Percentiles rank a stretch among this genome's conserved stretches.
Evolutionary conservation across 2,888 invertebrate genomes (phyloP).

Genomic region (Sympetrum striolatum): DNA sequence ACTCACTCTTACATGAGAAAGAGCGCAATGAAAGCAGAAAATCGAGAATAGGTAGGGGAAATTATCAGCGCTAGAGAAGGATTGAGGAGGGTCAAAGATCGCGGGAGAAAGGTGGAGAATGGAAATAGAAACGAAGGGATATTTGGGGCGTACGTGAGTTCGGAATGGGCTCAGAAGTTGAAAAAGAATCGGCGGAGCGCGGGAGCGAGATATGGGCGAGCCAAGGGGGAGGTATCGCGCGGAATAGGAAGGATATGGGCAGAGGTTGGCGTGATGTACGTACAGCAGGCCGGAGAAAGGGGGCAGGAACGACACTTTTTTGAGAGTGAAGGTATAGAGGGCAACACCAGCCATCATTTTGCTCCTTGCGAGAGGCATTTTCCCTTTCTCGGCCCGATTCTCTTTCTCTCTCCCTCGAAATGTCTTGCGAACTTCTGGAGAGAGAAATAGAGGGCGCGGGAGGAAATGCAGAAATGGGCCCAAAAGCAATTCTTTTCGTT

Average conservation of each 20-base stretch:
- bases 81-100: not conserved
- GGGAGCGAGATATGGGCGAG: not conserved
- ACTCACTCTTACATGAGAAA: too few relatives aligned
- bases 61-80: not conserved
- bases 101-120: not conserved
- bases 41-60: too few relatives aligned
- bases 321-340: not conserved
- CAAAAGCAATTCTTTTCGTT: not conserved
- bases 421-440: not conserved
- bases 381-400: not conserved
- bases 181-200: slow-evolving; percentile 16
- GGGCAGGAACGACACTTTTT: not conserved
- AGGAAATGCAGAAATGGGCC: not conserved
- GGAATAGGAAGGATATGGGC: not conserved
- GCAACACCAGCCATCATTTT: not conserved
- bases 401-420: not conserved
- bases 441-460: not conserved
- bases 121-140: not conserved
- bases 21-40: too few relatives aligned
- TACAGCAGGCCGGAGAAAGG: not conserved
- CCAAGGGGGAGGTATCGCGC: not conserved
- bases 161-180: slow-evolving; percentile 23
- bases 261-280: not conserved
- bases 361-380: not conserved
- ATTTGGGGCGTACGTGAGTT: slow-evolving; percentile 21